Evolutionary conservation across 1,140 invertebrate species (phyloP).

Genomic region (Philopotamus ludificatus): DNA sequence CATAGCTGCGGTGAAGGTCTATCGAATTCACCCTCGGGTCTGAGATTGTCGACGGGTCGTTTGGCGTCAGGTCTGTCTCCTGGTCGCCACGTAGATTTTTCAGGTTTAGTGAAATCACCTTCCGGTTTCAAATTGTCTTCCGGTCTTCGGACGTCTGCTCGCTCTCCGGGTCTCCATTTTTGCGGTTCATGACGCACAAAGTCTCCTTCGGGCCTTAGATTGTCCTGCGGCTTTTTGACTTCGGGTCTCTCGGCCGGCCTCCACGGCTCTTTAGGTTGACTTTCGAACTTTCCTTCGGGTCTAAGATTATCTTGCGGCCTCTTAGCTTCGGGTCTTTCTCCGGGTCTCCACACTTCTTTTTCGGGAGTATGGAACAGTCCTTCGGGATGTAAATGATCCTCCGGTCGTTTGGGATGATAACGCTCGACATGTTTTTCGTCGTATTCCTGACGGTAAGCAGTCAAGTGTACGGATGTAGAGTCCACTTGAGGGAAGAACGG

Average conservation of each 20-base stretch:
- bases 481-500: conserved; percentile 57
- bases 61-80: conserved; percentile 58
- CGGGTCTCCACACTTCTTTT: conserved; percentile 48
- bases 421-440: conserved; percentile 63
- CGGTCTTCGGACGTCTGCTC: conserved; percentile 50
- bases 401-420: conserved; percentile 54
- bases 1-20: conserved; percentile 51
- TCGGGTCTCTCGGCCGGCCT: conserved; percentile 58
- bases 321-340: conserved; percentile 53
- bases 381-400: conserved; percentile 58
- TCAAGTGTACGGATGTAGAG: conserved; percentile 56
- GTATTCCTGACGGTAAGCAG: conserved; percentile 66
- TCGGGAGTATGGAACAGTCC: conserved; percentile 57
- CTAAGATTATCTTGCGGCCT: conserved; percentile 59
- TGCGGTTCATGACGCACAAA: conserved; percentile 56
- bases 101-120: conserved; percentile 59
- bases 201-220: conserved; percentile 58
- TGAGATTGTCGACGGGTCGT: conserved; percentile 60
- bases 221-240: conserved; percentile 59
- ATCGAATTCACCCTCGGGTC: conserved; percentile 59
- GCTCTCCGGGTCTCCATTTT: conserved; percentile 50
- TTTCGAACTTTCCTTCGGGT: conserved; percentile 63
- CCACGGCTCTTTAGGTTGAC: conserved; percentile 52
- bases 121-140: conserved; percentile 58
- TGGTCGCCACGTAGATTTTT: conserved; percentile 53